Evolutionary conservation across 2,113 vertebrate species (phyloP).

Genomic region (Heterocephalus glaber): DNA sequence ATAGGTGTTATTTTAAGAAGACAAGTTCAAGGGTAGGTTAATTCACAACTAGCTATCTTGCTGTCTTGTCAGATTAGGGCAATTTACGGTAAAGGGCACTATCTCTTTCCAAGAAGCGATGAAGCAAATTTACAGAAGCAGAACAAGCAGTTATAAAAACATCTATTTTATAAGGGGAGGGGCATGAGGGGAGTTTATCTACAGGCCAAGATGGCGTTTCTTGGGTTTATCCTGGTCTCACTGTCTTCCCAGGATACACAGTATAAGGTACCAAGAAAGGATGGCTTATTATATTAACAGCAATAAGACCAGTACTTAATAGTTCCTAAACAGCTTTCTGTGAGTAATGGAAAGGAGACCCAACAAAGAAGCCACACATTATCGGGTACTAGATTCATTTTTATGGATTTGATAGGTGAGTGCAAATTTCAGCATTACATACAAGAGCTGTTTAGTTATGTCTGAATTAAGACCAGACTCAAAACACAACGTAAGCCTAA

Average conservation of each 20-base stretch:
- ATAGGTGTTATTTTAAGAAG: no score
- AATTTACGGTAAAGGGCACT: no score
- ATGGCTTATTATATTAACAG: neutral
- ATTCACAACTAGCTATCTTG: no score
- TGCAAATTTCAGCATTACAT: slow-evolving; percentile 37
- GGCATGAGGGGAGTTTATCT: no score
- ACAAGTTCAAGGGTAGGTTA: no score
- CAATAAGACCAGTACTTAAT: neutral
- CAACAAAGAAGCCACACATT: slow-evolving; percentile 20
- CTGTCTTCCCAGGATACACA: neutral
- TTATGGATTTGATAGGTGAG: slow-evolving; percentile 23
- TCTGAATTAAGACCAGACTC: neutral
- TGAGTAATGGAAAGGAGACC: slow-evolving; percentile 8
- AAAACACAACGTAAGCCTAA: slow-evolving; percentile 1
- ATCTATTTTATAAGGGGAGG: no score
- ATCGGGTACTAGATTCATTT: slow-evolving; percentile 6
- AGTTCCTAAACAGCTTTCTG: neutral
- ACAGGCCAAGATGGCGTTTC: no score
- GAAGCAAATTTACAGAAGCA: no score
- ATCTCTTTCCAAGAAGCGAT: no score
- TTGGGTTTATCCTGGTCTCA: no score
- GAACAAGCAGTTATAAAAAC: no score
- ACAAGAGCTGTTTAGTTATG: neutral
- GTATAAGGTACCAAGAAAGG: neutral
- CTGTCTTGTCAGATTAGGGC: no score